Conservation (phyloP, 2,888 invertebrate genomes). For the Nesidiocoris tenuis region DNA sequence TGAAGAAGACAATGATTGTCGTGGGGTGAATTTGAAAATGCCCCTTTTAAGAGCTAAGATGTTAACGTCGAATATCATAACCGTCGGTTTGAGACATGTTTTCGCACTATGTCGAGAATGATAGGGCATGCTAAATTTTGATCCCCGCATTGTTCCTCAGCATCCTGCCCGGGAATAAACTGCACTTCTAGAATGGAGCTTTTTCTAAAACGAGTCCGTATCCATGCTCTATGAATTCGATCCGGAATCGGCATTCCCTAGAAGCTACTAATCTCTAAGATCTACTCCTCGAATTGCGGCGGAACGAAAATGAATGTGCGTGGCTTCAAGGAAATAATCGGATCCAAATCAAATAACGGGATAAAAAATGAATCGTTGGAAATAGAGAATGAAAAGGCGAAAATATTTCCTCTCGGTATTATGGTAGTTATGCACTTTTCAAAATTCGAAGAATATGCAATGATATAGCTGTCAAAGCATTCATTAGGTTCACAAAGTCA, state of each 20-base stretch:
- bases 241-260: conserved; percentile 16
- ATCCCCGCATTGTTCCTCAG: not conserved
- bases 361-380: conserved; percentile 17
- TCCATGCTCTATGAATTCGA: conserved; percentile 6
- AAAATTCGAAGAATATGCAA: conserved; percentile 24
- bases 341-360: not conserved
- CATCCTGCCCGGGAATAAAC: not conserved
- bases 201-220: not conserved
- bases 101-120: not conserved
- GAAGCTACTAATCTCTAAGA: conserved; percentile 20
- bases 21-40: not conserved
- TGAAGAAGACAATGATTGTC: not conserved
- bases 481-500: conserved; percentile 27
- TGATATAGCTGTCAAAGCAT: conserved; percentile 33
- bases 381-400: conserved; percentile 1
- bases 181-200: not conserved
- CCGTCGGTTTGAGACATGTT: not conserved
- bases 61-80: not conserved
- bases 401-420: not conserved
- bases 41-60: too few species aligned
- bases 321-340: conserved; percentile 27
- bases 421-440: conserved; percentile 21
- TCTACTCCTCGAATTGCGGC: conserved; percentile 17
- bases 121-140: not conserved
- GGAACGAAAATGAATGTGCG: conserved; percentile 27